Percentiles rank a stretch among this genome's conserved stretches.
Conservation (phyloP, 2,888 invertebrate species). For the Rhabditoides inermis region DNA sequence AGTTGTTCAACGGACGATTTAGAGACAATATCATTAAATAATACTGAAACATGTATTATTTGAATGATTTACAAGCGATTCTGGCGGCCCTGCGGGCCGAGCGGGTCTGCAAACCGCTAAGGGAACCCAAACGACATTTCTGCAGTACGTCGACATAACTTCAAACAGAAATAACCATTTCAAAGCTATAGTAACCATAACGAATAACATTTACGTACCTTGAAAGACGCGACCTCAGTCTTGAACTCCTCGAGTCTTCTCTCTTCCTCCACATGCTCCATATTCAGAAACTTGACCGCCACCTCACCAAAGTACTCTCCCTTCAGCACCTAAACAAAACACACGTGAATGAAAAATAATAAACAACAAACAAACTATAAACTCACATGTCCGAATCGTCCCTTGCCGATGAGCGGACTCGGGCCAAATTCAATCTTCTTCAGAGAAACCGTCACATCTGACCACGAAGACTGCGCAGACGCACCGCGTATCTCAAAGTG, state of each 20-base stretch:
- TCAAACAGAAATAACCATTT: too few species aligned
- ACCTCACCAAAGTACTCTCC: slow-evolving; percentile 64
- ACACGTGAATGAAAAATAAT: neutral
- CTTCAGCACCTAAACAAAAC: slow-evolving; percentile 72
- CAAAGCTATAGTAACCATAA: too few species aligned
- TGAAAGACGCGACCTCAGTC: slow-evolving; percentile 81
- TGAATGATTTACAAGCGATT: too few species aligned
- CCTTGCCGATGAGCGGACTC: slow-evolving; percentile 32
- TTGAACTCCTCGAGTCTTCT: slow-evolving; percentile 87
- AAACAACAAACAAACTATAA: neutral
- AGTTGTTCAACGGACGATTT: too few species aligned
- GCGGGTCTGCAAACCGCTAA: too few species aligned
- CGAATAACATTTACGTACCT: slow-evolving; percentile 54
- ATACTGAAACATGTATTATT: too few species aligned
- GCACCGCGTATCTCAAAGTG: neutral
- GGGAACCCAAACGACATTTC: neutral
- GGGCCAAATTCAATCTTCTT: slow-evolving; percentile 16
- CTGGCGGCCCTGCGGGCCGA: too few species aligned
- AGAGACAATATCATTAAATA: too few species aligned
- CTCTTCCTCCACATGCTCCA: slow-evolving; percentile 69
- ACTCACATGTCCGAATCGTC: slow-evolving; percentile 40
- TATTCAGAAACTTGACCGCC: slow-evolving; percentile 86
- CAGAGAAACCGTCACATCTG: slow-evolving; percentile 15
- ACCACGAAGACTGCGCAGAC: slow-evolving; percentile 9
- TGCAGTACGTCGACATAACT: neutral